Evolutionary conservation across 2,113 vertebrate genomes (phyloP), one percentile per base, ranked within the genome.

Genomic region (Osmerus mordax): DNA sequence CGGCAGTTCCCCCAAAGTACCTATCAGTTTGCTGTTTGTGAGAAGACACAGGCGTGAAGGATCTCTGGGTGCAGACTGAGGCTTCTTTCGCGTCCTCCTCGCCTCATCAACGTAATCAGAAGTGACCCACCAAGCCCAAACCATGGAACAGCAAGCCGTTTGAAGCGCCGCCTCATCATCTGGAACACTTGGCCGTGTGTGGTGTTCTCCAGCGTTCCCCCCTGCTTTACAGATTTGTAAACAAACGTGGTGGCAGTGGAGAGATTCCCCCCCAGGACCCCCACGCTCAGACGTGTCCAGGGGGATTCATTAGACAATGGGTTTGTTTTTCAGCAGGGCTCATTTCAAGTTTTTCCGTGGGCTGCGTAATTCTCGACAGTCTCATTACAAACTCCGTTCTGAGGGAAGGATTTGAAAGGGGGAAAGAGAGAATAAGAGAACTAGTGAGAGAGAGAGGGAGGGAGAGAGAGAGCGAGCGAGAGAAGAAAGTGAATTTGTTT

Each of bases 201-300:
- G 36, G 15, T 54, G 52, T 81, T 72, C 41, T 64, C 11, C 13
- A 63, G 19, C 63, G 19, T 67, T 59, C 69, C 51, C 69, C 51
- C 74, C 63, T 66, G 21, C 64, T 59, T 41, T 41, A 36, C 66
- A 81, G 60, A 76, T 78, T 77, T 76, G 75, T 73, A 80, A 82
- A 81, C 53, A 75, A 64, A 65, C 65, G 70, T 58, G 52, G 59
- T 68, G 21, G 76, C 58, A 59, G 23, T 66, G 55, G 63, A 64
- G 9, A 15, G 6, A 25, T 28, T n/a, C 58, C 19, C 23, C 58
- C 58, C 13, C 58, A 59, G 23, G 21, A 54, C 23, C 16, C 25
- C 61, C 15, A 15, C 69, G 51, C 21, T 67, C 74, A 41, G 36
- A 59, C 68, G 60, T 58, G 72, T 70, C 47, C 25, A 67, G 61